A percentile compares a stretch with the other conserved stretches of the same genome.
Conservation (phyloP, 2,797 vertebrate species). For the Sebastes diaconus region DNA sequence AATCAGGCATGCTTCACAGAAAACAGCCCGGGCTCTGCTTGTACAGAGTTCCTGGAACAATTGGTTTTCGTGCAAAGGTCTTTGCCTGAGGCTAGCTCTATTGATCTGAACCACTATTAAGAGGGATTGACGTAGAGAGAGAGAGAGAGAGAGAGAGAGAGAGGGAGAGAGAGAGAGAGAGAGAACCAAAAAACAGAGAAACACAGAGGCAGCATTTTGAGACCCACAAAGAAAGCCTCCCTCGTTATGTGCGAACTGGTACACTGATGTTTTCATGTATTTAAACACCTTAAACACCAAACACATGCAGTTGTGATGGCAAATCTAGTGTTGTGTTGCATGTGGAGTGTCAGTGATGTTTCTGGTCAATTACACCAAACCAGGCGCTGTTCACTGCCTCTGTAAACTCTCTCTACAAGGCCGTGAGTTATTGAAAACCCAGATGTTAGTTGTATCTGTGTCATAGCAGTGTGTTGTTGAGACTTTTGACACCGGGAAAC, state of each 20-base stretch:
- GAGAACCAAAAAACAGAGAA: slow-evolving; percentile 1
- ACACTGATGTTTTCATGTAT: neutral
- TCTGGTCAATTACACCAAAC: slow-evolving; percentile 31
- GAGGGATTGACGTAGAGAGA: slow-evolving; percentile 33
- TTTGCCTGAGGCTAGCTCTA: slow-evolving; percentile 70
- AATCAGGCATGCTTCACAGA: slow-evolving; percentile 46
- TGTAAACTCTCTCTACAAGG: slow-evolving; percentile 25
- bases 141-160: neutral
- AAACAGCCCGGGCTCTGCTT: slow-evolving; percentile 41
- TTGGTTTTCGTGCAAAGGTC: slow-evolving; percentile 74
- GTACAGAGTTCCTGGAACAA: slow-evolving; percentile 72
- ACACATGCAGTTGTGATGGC: neutral
- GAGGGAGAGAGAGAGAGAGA: slow-evolving; percentile 19
- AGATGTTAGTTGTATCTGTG: slow-evolving; percentile 18
- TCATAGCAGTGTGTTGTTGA: slow-evolving; percentile 33
- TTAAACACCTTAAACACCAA: neutral
- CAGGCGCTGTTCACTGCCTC: slow-evolving; percentile 11
- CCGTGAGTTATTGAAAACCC: slow-evolving; percentile 47
- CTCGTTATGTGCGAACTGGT: slow-evolving; percentile 42
- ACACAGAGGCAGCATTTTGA: slow-evolving; percentile 34
- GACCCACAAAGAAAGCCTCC: slow-evolving; percentile 36
- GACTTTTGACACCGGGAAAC: slow-evolving; percentile 28
- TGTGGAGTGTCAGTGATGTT: slow-evolving; percentile 46
- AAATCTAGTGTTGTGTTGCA: neutral
- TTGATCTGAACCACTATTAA: slow-evolving; percentile 74